These are phyloP conservation scores for Maccullochella peelii DNA, from an alignment of 2,113 vertebrate genomes.

Conservation along the genomic window DNA sequence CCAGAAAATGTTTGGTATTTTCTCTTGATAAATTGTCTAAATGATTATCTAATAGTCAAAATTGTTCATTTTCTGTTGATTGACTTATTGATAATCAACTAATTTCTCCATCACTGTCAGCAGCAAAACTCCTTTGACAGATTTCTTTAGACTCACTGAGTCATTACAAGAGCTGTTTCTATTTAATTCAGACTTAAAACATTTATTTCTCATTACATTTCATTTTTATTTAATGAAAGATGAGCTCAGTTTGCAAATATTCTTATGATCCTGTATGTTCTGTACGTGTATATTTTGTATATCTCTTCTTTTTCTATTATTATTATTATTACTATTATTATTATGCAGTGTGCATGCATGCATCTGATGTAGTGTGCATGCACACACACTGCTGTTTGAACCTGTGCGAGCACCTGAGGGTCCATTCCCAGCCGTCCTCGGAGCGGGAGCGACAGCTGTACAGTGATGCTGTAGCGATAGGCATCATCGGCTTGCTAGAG, in stretches of 20 bases:
- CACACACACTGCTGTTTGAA: constrained; percentile 62
- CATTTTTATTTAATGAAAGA: neutral
- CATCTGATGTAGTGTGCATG: constrained; percentile 41
- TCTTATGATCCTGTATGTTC: neutral
- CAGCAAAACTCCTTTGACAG: neutral
- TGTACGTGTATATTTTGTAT: neutral
- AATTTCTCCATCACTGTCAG: neutral
- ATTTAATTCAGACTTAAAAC: neutral
- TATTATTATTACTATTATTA: neutral
- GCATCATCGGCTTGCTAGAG: constrained; percentile 80
- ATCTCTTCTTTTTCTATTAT: neutral
- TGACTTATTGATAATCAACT: neutral
- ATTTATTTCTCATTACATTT: constrained; percentile 8
- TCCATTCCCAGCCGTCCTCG: constrained; percentile 68
- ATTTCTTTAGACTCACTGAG: constrained; percentile 2
- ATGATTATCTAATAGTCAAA: neutral
- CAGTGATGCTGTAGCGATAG: constrained; percentile 77
- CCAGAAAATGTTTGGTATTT: neutral
- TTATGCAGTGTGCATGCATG: constrained; percentile 11
- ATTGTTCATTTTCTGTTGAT: neutral
- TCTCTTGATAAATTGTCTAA: neutral
- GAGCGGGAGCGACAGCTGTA: constrained; percentile 79
- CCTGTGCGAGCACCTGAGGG: constrained; percentile 79
- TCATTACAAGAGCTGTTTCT: neutral
- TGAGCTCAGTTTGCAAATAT: constrained; percentile 1